These are phyloP conservation scores for Haliclona indistincta DNA, from an alignment of 37 sponge, comb jelly and placozoan species.

Conservation along the genomic window DNA sequence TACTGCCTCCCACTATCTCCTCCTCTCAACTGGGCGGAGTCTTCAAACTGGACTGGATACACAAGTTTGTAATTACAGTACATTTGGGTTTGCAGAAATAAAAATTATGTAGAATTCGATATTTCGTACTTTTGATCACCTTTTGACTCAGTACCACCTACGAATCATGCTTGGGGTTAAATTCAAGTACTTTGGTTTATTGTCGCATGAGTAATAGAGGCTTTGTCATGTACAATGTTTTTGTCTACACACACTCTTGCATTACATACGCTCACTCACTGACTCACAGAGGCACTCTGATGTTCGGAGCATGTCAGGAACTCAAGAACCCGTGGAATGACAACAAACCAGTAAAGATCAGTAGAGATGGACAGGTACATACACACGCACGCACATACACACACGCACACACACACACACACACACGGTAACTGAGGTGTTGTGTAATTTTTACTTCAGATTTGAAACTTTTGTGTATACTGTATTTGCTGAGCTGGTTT, in stretches of 20 bases:
- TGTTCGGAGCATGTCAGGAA: constrained; percentile 73
- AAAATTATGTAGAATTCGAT: background rate
- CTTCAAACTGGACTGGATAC: constrained; percentile 90
- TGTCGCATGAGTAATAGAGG: background rate
- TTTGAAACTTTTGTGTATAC: no score
- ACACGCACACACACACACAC: no score
- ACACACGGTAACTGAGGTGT: no score
- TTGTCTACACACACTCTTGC: background rate
- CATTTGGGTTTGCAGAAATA: background rate
- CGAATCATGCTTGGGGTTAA: background rate
- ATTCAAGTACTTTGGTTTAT: background rate
- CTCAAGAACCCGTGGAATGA: constrained; percentile 99
- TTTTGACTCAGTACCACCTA: background rate
- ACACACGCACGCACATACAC: no score
- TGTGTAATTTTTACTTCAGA: no score
- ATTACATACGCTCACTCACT: background rate
- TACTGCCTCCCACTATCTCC: constrained; percentile 75
- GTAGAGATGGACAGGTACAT: constrained; percentile 92
- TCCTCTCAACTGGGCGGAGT: constrained; percentile 73
- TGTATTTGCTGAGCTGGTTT: no score
- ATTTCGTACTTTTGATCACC: background rate
- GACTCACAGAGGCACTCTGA: constrained; percentile 66
- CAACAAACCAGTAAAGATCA: constrained; percentile 95
- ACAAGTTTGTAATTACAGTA: constrained; percentile 44
- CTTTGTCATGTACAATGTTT: background rate